Base-by-base conservation (phyloP, 2,888 invertebrate genomes). In the Phengaris arion region DNA sequence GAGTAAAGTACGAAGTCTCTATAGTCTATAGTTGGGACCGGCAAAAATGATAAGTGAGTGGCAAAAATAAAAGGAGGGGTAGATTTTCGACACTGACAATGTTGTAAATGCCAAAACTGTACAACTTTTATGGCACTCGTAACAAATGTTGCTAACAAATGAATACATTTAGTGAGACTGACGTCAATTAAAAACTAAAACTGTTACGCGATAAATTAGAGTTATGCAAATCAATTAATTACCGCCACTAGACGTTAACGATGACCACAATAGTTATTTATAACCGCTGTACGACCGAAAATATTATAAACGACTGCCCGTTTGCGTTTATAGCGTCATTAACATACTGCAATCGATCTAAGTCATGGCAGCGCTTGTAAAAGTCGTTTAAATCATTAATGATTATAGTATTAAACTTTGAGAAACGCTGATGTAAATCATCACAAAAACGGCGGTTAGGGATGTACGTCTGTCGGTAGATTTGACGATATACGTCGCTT, bases 381-480 rank as follows among this genome's bases (percentile, higher is more conserved):
- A 90, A 87, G 87, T 88, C 89, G 81, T 83, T 87, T 86, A 81
- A 86, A 86, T 84, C 86, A 86, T 89, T 89, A 89, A 89, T 88
- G 86, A 86, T n/a, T n/a, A n/a, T 85, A 85, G 85, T 86, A 90
- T 89, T 89, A 89, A 85, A 83, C 82, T 80, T 79, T 81, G 85
- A 83, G 83, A 81, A 77, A 77, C 86, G 84, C 84, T 87, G 87
- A 85, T 88, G 89, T 90, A 89, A 90, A 91, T 90, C 89, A 90
- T 88, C 89, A 79, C 79, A 82, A 92, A 93, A 91, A 90, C 87
- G 91, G 91, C 87, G 91, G 91, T 91, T 93, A 93, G 92, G 90
- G 92, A 85, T 90, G 92, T 85, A 86, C 89, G 84, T 83, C 82
- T 85, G 89, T 91, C 90, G 91, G 92, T 91, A 90, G 91, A 90